These are phyloP conservation scores for Oreochromis niloticus DNA, from an alignment of 2,113 vertebrate species.

Conservation along the genomic window DNA sequence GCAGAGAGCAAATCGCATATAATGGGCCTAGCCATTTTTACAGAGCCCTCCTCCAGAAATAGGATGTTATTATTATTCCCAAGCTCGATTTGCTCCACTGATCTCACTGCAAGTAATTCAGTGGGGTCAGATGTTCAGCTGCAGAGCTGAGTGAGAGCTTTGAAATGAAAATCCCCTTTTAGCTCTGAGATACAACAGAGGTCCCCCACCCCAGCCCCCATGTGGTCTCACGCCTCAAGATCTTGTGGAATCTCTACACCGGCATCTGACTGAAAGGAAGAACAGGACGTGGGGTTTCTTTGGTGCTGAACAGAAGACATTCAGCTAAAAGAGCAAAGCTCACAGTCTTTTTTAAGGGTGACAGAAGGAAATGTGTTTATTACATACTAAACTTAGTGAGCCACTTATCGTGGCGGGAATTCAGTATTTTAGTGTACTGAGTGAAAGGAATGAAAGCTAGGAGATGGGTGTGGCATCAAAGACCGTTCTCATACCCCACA, in stretches of 20 bases:
- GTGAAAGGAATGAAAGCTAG: no score
- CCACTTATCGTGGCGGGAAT: no score
- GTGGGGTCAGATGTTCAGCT: neutral
- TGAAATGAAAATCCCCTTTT: conserved; percentile 15
- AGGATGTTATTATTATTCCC: conserved; percentile 27
- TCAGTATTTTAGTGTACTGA: no score
- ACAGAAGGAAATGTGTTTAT: neutral
- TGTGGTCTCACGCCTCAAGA: neutral
- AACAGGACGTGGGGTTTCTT: neutral
- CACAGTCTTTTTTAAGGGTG: neutral
- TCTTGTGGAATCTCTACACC: neutral
- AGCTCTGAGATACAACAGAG: neutral
- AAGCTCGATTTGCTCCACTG: neutral
- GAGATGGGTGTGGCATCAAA: no score
- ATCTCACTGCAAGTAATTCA: conserved; percentile 7
- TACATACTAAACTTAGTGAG: neutral
- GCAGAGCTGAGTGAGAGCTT: neutral
- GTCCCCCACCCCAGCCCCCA: neutral
- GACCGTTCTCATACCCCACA: neutral
- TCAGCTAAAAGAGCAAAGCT: neutral
- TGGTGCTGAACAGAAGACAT: neutral
- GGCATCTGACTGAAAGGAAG: neutral
- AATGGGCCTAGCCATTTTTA: neutral
- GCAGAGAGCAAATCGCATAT: neutral
- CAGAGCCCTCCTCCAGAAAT: conserved; percentile 28